phyloP scores from a whole-genome alignment of 2,888 invertebrate species.

The Yponomeuta plumbellus region DNA sequence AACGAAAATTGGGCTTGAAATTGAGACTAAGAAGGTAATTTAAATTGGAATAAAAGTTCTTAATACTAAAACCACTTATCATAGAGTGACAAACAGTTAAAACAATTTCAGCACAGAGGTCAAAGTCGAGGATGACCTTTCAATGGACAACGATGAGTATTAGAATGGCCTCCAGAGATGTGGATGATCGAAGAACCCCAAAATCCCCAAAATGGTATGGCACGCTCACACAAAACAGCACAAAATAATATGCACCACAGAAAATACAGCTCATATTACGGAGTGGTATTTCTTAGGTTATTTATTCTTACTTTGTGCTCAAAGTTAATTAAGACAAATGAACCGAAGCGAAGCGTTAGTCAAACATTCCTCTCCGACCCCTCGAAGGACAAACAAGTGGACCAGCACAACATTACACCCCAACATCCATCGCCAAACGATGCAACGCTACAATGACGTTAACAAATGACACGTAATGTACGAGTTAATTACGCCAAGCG shows the following conservation, averaged over 20 bases:
- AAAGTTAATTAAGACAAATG: slow-evolving; percentile 34
- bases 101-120: slow-evolving; percentile 4
- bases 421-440: slow-evolving; percentile 23
- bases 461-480: slow-evolving; percentile 23
- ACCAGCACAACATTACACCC: slow-evolving; percentile 21
- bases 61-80: background rate
- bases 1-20: no score
- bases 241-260: background rate
- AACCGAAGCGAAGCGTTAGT: slow-evolving; percentile 54
- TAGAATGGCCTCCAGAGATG: background rate
- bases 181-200: slow-evolving; percentile 2
- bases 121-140: slow-evolving; percentile 6
- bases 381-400: slow-evolving; percentile 25
- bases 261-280: background rate
- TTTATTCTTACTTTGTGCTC: background rate
- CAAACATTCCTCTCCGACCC: slow-evolving; percentile 36
- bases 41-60: background rate
- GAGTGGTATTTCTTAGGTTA: background rate
- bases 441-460: slow-evolving; percentile 27
- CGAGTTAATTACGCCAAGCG: slow-evolving; percentile 23
- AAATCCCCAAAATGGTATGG: slow-evolving; percentile 38
- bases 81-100: slow-evolving; percentile 1
- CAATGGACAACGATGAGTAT: slow-evolving; percentile 3
- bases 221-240: slow-evolving; percentile 53
- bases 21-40: no score